A percentile compares a stretch with the other conserved stretches of the same genome.
Conservation (phyloP, 2,113 vertebrate species). For the Nothoprocta perdicaria region DNA sequence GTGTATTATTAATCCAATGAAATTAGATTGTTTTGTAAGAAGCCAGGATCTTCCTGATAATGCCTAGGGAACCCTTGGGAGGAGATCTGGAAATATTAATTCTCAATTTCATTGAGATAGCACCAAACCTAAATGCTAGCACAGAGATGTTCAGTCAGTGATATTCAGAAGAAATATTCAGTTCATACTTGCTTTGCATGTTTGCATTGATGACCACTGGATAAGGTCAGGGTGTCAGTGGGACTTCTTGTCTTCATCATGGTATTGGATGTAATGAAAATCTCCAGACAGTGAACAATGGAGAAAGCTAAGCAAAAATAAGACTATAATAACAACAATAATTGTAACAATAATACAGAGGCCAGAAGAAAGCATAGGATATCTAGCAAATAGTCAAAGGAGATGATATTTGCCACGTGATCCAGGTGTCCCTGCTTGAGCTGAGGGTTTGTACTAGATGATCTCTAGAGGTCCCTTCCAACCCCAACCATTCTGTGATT, state of each 20-base stretch:
- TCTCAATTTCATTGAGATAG: not conserved
- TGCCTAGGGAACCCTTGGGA: not conserved
- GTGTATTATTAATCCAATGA: not conserved
- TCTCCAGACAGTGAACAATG: not conserved
- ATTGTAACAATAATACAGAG: not conserved
- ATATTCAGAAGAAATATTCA: not conserved
- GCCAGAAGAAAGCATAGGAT: not conserved
- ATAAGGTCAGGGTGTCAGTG: not conserved
- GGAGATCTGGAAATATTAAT: not conserved
- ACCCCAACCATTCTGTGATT: no score
- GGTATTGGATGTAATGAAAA: not conserved
- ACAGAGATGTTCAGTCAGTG: not conserved
- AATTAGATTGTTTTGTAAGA: not conserved
- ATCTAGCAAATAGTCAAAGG: not conserved
- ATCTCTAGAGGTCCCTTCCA: no score
- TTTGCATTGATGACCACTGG: not conserved
- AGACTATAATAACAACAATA: not conserved
- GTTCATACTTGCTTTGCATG: not conserved
- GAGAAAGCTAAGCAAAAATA: conserved; percentile 19
- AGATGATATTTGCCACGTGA: not conserved
- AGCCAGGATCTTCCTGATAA: not conserved
- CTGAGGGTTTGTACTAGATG: no score
- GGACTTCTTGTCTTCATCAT: not conserved
- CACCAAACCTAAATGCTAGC: not conserved
- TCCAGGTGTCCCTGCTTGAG: no score